phyloP scores from a whole-genome alignment of 2,797 vertebrate genomes.

The Carcharodon carcharias region DNA sequence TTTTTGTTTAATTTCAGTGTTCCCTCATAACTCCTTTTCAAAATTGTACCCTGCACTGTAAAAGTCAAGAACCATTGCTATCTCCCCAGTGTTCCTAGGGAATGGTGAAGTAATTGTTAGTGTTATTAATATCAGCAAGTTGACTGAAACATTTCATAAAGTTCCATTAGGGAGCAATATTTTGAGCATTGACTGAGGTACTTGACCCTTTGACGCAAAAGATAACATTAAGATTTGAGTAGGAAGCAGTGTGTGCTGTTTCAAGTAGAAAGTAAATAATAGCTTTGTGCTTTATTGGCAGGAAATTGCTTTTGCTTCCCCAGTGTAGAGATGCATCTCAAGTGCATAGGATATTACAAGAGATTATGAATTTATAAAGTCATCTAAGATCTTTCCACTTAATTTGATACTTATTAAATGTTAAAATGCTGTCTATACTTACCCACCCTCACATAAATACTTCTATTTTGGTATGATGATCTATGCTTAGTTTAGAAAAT shows the following conservation, averaged over 20 bases:
- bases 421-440: not conserved
- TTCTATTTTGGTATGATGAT: not conserved
- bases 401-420: constrained; percentile 10
- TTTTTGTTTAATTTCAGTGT: not conserved
- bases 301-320: constrained; percentile 17
- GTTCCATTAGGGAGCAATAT: not conserved
- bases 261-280: constrained; percentile 18
- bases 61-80: not conserved
- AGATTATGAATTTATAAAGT: constrained; percentile 5
- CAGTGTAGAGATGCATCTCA: constrained; percentile 2
- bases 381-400: not conserved
- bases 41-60: not conserved
- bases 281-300: not conserved
- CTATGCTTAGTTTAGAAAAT: not conserved
- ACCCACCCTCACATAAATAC: not conserved
- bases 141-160: constrained; percentile 3
- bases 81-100: not conserved
- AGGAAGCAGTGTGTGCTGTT: not conserved
- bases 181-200: not conserved
- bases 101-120: not conserved
- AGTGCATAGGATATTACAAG: not conserved
- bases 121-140: not conserved
- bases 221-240: not conserved
- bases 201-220: not conserved
- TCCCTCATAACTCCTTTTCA: not conserved